Evolutionary conservation across 2,113 vertebrate species (phyloP).

Genomic region (Theropithecus gelada): DNA sequence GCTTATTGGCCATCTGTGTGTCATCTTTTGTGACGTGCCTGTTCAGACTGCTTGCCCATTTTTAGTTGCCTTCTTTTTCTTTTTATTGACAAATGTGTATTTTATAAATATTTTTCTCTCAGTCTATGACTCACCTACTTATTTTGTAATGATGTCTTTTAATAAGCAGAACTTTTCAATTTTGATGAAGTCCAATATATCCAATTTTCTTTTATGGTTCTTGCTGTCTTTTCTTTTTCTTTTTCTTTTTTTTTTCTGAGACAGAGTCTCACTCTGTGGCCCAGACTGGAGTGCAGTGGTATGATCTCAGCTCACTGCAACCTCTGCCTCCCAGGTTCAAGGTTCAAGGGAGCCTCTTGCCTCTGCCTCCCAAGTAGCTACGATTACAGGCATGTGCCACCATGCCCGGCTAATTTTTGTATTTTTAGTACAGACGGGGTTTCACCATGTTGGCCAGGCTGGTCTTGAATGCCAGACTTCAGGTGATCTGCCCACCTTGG

Average conservation of each 20-base stretch:
- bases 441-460: no score
- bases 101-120: neutral
- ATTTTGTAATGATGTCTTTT: neutral
- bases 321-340: no score
- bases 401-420: no score
- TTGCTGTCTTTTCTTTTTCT: neutral
- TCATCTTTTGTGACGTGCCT: neutral
- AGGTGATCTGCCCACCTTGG: no score
- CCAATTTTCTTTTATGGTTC: neutral
- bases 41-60: neutral
- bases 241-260: neutral
- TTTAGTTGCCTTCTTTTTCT: neutral
- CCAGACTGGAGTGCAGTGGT: no score
- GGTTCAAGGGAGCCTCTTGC: no score
- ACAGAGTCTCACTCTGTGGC: no score
- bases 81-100: neutral
- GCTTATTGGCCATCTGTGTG: accelerated
- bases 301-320: no score
- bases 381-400: accelerated
- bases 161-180: neutral
- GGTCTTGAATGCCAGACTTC: no score
- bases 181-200: neutral
- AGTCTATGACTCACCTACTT: neutral
- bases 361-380: no score
- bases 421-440: no score